Conservation (phyloP, 1,140 invertebrate genomes). For the Homalodisca vitripennis region DNA sequence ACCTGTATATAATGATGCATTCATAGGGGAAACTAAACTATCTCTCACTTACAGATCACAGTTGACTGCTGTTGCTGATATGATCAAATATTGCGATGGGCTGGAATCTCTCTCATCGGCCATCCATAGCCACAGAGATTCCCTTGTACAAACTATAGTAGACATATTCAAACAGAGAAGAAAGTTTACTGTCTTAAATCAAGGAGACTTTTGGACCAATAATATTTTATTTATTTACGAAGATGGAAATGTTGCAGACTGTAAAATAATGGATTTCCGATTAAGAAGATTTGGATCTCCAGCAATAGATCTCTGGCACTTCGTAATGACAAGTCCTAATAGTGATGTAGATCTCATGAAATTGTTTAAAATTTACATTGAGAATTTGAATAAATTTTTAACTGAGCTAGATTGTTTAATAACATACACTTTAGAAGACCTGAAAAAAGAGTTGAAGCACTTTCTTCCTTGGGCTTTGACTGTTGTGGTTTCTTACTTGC, state of each 20-base stretch:
- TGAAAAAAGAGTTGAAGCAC: slow-evolving; percentile 11
- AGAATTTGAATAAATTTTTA: slow-evolving; percentile 19
- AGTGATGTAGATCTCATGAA: neutral
- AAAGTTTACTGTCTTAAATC: slow-evolving; percentile 32
- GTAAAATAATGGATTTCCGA: slow-evolving; percentile 34
- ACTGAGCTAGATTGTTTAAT: neutral
- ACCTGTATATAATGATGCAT: neutral
- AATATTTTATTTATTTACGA: slow-evolving; percentile 37
- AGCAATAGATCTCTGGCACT: slow-evolving; percentile 36
- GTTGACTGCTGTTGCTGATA: neutral
- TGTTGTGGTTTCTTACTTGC: neutral
- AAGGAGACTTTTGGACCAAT: slow-evolving; percentile 42
- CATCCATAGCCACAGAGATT: neutral
- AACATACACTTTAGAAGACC: neutral
- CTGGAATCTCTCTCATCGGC: neutral
- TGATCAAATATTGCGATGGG: neutral
- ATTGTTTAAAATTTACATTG: neutral
- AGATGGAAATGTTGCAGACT: slow-evolving; percentile 1
- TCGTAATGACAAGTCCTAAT: slow-evolving; percentile 31
- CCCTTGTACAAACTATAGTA: neutral
- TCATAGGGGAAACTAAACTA: neutral
- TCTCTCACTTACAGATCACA: neutral
- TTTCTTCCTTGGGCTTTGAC: neutral
- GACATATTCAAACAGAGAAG: neutral
- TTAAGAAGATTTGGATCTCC: slow-evolving; percentile 29